Conservation (phyloP, 2,888 invertebrate genomes). For the Cyclophora punctaria region DNA sequence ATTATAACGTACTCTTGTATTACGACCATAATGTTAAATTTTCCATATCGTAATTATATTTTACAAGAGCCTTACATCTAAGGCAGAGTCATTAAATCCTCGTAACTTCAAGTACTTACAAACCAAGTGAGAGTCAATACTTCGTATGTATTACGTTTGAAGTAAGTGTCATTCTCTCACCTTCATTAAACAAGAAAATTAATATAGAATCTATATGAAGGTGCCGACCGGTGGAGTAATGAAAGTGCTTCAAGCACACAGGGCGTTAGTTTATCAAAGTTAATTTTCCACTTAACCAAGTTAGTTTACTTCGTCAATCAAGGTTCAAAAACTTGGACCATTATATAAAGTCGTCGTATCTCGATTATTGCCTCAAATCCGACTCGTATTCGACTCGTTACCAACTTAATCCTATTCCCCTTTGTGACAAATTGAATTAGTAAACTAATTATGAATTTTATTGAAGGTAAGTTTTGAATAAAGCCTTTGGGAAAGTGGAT, state of each 20-base stretch:
- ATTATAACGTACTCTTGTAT: no score
- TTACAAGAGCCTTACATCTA: no score
- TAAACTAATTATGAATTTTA: conserved; percentile 36
- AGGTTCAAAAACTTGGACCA: conserved; percentile 33
- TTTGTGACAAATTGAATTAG: conserved; percentile 40
- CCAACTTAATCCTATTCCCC: conserved; percentile 33
- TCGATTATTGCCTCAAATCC: conserved; percentile 20
- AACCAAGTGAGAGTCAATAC: neutral
- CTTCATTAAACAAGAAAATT: conserved; percentile 1
- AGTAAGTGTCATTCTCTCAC: conserved; percentile 1
- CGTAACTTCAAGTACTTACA: neutral
- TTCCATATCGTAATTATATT: no score
- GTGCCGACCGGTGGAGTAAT: conserved; percentile 29
- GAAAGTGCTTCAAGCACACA: conserved; percentile 29
- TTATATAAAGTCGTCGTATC: conserved; percentile 16
- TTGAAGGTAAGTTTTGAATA: conserved; percentile 24
- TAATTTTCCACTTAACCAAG: conserved; percentile 55
- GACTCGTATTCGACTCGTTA: conserved; percentile 28
- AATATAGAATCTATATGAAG: conserved; percentile 1
- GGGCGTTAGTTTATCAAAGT: conserved; percentile 52
- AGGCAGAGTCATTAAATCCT: no score
- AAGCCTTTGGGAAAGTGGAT: conserved; percentile 11
- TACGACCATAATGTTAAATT: no score
- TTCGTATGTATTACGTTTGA: neutral
- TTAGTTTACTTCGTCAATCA: conserved; percentile 55